phyloP scores from a whole-genome alignment of 2,888 invertebrate genomes.

The Papilio elwesi region DNA sequence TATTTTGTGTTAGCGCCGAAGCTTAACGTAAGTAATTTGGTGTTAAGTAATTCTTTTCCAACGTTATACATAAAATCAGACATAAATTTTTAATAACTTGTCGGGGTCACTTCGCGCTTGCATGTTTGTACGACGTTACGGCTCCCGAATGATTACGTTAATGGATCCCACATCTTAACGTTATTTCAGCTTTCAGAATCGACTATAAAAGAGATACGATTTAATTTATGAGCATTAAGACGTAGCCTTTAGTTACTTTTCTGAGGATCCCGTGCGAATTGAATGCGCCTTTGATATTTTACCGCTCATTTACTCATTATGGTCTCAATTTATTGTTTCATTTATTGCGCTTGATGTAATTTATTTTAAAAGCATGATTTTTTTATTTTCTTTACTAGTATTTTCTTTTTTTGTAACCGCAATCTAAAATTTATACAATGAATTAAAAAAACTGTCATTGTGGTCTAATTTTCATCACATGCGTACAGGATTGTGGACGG shows the following conservation, averaged over 20 bases:
- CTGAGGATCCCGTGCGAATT: constrained; percentile 63
- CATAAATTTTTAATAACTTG: constrained; percentile 31
- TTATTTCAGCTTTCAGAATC: constrained; percentile 72
- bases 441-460: not conserved
- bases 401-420: not conserved
- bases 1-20: not conserved
- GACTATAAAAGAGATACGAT: constrained; percentile 78
- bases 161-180: constrained; percentile 76
- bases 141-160: constrained; percentile 77
- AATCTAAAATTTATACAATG: not conserved
- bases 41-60: constrained; percentile 21
- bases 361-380: constrained; percentile 9
- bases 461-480: too few species aligned
- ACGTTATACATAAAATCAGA: constrained; percentile 28
- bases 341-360: constrained; percentile 5
- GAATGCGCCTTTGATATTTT: constrained; percentile 38
- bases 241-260: constrained; percentile 56
- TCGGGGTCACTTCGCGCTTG: constrained; percentile 54
- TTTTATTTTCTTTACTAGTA: not conserved
- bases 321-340: constrained; percentile 19
- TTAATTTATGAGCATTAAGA: constrained; percentile 74
- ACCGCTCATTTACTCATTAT: constrained; percentile 32
- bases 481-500: too few species aligned
- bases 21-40: not conserved
- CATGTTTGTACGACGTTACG: constrained; percentile 75